These are phyloP conservation scores for Halocynthia aurantium DNA, from an alignment of 23 tunicate genomes.

Conservation along the genomic window DNA sequence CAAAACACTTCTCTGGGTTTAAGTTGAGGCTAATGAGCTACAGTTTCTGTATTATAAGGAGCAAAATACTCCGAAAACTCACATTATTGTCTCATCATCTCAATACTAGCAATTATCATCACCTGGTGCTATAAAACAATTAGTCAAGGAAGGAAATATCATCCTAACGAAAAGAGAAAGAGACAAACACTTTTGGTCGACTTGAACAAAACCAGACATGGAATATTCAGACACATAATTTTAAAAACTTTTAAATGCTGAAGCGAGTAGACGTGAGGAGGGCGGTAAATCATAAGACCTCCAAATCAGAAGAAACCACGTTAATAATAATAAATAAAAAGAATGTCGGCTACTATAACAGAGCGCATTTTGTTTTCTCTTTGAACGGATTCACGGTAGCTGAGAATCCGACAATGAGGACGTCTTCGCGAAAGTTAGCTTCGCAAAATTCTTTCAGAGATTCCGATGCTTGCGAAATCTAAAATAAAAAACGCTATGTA, in stretches of 20 bases:
- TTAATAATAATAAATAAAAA: not conserved
- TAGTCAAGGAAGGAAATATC: no score
- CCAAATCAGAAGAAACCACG: not conserved
- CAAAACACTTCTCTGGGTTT: no score
- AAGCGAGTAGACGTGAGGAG: not conserved
- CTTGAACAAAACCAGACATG: no score
- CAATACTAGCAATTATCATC: no score
- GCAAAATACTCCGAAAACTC: no score
- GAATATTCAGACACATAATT: no score
- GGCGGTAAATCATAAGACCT: not conserved
- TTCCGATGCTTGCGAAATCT: slow-evolving; percentile 41
- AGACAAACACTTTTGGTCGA: no score
- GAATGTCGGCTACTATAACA: slow-evolving; percentile 1
- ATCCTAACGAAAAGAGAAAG: no score
- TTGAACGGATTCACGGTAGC: slow-evolving; percentile 39
- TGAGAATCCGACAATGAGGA: slow-evolving; percentile 33
- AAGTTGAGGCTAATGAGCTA: no score
- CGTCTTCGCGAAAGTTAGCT: slow-evolving; percentile 25
- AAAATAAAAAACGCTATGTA: not conserved
- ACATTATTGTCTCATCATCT: no score
- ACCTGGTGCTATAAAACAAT: no score
- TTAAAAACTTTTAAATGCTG: not conserved
- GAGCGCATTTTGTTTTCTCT: slow-evolving; percentile 30
- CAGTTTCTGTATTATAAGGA: no score
- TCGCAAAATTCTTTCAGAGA: slow-evolving; percentile 29